Base-by-base conservation (phyloP, 2,797 vertebrate genomes). In the Lemur catta region DNA sequence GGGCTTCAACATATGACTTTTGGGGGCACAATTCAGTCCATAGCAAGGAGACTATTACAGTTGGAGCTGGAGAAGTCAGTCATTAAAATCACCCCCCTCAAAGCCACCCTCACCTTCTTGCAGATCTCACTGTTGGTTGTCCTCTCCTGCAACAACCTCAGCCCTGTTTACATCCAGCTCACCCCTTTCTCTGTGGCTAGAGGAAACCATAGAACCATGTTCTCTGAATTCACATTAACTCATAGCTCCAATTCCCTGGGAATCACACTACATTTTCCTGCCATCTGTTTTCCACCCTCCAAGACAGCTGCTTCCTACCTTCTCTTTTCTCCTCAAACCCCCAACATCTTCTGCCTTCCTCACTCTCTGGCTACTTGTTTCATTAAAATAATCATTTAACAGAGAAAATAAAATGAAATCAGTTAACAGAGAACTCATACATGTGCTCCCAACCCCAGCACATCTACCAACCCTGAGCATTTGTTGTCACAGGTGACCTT, bases 401-500 rank as follows among this genome's bases (percentile, higher is more conserved):
- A 67, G 7, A 48, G 28, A 41, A 63, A 20, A 52, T 52, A 61
- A 30, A 61, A 61, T 61, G 30, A 63, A 63, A 33, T 63, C 61
- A 15, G 6, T 50, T n/a, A 41, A 13, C 74, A 67, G 7, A 48
- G 28, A 41, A 63, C 9, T 26, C n/a, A 2, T n/a, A 9, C 35
- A 1, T 38, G 6, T 26, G 15, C 28, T 30, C 6, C 24, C 30
- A 63, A 28, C 4, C 30, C 24, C 10, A 28, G 7, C 12, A n/a
- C 20, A 14, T 41, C 7, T 22, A 43, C 26, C 20, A 61, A n/a
- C 3, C 26, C 17, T 48, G 20, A 72, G 15, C 52, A 13, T 7
- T 38, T 6, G 1, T n/a, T 57, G 13, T 48, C 46, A 63, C 6
- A 4, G 26, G 12, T 4, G 0, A 80, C 35, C 1, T 24, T 12